Evolutionary conservation across 2,797 vertebrate species (phyloP).

Genomic region (Eulemur rubriventer): DNA sequence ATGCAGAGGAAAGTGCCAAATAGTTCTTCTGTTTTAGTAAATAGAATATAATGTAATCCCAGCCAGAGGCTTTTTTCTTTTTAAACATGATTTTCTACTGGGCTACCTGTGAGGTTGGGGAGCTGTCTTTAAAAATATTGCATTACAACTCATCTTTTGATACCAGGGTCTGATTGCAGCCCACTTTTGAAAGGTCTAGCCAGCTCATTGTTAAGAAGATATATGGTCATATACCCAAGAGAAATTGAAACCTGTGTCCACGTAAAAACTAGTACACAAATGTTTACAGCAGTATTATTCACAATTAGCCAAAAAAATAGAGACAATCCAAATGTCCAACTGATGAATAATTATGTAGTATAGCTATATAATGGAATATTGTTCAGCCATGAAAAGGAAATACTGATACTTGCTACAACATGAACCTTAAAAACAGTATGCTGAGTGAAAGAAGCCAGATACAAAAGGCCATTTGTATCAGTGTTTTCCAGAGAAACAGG

Average conservation of each 20-base stretch:
- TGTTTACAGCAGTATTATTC: conserved; percentile 7
- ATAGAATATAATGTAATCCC: neutral
- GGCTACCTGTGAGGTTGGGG: neutral
- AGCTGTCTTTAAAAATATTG: neutral
- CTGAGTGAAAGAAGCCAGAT: neutral
- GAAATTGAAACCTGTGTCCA: neutral
- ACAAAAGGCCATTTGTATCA: neutral
- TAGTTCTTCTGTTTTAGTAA: conserved; percentile 38
- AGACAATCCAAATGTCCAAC: neutral
- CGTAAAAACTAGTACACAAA: neutral
- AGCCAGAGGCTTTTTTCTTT: neutral
- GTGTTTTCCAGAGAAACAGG: neutral
- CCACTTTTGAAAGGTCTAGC: neutral
- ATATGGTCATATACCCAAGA: neutral
- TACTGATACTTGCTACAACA: neutral
- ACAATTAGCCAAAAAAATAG: neutral
- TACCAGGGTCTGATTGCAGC: neutral
- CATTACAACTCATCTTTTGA: neutral
- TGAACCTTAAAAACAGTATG: neutral
- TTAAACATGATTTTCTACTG: neutral
- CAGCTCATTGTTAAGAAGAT: conserved; percentile 5
- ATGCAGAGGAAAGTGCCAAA: neutral
- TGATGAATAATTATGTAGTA: neutral
- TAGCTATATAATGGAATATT: neutral
- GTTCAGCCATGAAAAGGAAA: neutral